Percentiles rank a stretch among this genome's conserved stretches.
Evolutionary conservation across 2,888 invertebrate genomes (phyloP).

Genomic region (Andrena chrysosceles): DNA sequence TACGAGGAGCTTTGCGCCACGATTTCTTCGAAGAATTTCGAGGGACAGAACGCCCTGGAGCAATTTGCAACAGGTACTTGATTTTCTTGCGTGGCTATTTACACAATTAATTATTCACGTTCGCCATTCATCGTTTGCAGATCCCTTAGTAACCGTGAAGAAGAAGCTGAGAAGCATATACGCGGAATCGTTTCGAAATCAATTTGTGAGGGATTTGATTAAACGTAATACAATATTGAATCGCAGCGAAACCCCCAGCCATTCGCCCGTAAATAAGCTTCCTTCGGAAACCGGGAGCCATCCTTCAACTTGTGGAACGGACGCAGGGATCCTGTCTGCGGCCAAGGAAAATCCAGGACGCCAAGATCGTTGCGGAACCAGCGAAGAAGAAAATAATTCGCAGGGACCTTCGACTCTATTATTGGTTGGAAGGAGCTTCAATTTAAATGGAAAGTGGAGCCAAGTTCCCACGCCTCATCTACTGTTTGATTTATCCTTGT

Average conservation of each 20-base stretch:
- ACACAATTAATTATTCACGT: background rate
- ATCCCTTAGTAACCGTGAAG: slow-evolving; percentile 32
- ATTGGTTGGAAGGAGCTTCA: background rate
- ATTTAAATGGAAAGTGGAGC: background rate
- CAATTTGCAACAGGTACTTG: background rate
- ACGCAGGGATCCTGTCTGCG: background rate
- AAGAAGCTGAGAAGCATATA: slow-evolving; percentile 35
- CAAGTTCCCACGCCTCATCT: background rate
- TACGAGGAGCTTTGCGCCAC: slow-evolving; percentile 37
- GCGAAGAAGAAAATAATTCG: background rate
- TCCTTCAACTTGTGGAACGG: background rate
- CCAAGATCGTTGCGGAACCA: background rate
- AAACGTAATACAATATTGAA: slow-evolving; percentile 13
- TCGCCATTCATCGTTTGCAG: background rate
- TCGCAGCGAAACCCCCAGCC: background rate
- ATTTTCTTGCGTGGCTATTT: background rate
- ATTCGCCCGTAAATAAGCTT: background rate
- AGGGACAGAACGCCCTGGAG: background rate
- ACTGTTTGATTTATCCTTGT: slow-evolving; percentile 3
- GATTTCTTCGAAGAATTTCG: slow-evolving; percentile 28
- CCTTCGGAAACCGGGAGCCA: background rate
- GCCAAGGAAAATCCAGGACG: background rate
- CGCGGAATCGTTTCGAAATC: slow-evolving; percentile 31
- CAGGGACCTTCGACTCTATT: background rate
- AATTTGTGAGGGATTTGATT: slow-evolving; percentile 22